Evolutionary conservation across 2,888 invertebrate genomes (phyloP), one percentile per base, ranked within the genome.

Genomic region (Platycheirus albimanus): DNA sequence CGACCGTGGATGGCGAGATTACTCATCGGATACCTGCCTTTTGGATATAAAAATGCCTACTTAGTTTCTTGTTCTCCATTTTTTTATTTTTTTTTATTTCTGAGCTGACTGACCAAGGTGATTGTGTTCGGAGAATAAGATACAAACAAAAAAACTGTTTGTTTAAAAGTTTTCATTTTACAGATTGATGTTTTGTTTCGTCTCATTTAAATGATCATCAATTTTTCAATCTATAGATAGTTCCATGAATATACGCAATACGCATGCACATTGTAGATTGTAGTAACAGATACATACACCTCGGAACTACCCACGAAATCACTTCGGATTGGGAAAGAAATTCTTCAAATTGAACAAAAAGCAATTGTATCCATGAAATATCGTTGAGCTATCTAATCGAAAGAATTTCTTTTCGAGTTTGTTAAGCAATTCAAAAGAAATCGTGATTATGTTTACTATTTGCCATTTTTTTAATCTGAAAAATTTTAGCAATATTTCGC

Each of bases 71-170:
- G n/a, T 69, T 19, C 52, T 43, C 36, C 52, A 45, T 51, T 61
- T 45, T 38, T 19, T 52, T 41, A 15, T 36, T 24, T 70, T 36
- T 33, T 52, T 64, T 54, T 10, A 24, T 17, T n/a, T 24, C 19
- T n/a, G n/a, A n/a, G n/a, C n/a, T n/a, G n/a, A n/a, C n/a, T 28
- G 15, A 8, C 41, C 67, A 75, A 75, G 75, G 75, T 69, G 67
- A 75, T 69, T 56, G 15, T 69, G 58, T 56, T 58, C 41, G n/a
- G 28, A 15, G 15, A 64, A 36, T 1, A 43, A 52, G 19, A 43
- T 52, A 13, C 24, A 47, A 30, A 19, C 4, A 33, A 30, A 30
- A 4, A 67, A 43, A 58, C 20, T 24, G 24, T 8, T 11, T 36
- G 6, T 10, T 36, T 36, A 6, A 11, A 8, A 11, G 8, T 3